phyloP scores from a whole-genome alignment of 2,113 vertebrate genomes.

The Dolichallabes microphthalmus region DNA sequence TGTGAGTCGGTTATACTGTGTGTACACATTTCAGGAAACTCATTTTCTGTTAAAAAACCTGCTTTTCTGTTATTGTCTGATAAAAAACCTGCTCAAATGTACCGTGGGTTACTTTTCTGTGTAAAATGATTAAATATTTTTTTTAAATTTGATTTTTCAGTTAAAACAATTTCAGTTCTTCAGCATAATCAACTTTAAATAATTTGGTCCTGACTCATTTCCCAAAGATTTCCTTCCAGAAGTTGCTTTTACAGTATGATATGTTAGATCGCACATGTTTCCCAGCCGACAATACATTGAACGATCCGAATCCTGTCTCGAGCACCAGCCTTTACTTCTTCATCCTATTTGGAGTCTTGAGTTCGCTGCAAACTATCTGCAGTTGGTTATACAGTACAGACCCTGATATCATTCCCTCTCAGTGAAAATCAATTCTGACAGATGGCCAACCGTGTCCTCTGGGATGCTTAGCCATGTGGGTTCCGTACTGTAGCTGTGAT shows the following conservation, averaged over 20 bases:
- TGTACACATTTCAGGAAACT: not conserved
- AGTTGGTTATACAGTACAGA: not conserved
- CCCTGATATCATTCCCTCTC: not conserved
- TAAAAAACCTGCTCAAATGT: no score
- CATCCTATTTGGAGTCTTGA: not conserved
- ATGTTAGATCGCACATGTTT: not conserved
- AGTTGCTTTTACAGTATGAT: not conserved
- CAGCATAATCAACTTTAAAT: not conserved
- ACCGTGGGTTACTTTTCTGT: not conserved
- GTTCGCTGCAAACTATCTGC: not conserved
- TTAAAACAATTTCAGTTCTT: no score
- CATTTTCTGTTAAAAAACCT: no score
- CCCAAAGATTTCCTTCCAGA: not conserved
- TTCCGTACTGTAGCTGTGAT: not conserved
- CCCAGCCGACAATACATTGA: not conserved
- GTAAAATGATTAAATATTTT: not conserved
- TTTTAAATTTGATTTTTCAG: no score
- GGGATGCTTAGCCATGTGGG: not conserved
- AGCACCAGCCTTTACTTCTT: not conserved
- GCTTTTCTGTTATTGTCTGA: no score
- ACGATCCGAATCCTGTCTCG: not conserved
- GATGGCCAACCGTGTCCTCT: slow-evolving; percentile 13
- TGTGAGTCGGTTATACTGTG: not conserved
- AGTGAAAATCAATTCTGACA: slow-evolving; percentile 13
- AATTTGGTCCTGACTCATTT: not conserved